A percentile compares a stretch with the other conserved stretches of the same genome.
phyloP scores from a whole-genome alignment of 2,888 invertebrate genomes.

The Troilus luridus region DNA sequence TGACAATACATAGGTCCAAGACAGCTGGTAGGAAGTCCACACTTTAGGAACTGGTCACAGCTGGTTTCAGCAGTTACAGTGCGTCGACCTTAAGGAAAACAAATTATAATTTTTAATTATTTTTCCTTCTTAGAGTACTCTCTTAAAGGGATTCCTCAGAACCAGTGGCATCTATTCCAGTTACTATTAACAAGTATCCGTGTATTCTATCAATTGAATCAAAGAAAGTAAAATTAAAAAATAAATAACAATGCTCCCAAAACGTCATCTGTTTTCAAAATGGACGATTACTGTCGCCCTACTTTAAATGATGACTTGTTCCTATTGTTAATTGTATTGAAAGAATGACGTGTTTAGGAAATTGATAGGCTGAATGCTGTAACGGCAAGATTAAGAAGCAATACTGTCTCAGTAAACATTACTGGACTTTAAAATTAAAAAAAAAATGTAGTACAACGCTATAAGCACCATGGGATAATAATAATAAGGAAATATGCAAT shows the following conservation, averaged over 20 bases:
- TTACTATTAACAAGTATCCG: not conserved
- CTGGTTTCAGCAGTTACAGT: not conserved
- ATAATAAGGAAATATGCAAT: no score
- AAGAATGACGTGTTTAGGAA: not conserved
- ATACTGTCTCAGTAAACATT: not conserved
- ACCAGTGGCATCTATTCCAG: not conserved
- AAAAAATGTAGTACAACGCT: no score
- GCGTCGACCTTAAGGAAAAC: not conserved
- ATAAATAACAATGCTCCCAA: not conserved
- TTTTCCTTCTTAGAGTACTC: not conserved
- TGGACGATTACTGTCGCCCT: not conserved
- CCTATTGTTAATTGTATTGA: not conserved
- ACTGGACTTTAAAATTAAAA: not conserved
- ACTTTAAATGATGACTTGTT: not conserved
- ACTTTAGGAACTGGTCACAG: not conserved
- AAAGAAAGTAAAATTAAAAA: not conserved
- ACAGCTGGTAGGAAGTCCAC: not conserved
- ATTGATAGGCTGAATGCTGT: not conserved
- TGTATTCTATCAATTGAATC: not conserved
- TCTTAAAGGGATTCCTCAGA: not conserved
- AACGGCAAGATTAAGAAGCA: not conserved
- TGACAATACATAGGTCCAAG: not conserved
- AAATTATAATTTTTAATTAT: conserved; percentile 28
- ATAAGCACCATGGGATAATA: no score
- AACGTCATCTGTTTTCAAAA: not conserved